These are phyloP conservation scores for Mormoops blainvillei DNA, from an alignment of 2,113 vertebrate species.

Conservation along the genomic window DNA sequence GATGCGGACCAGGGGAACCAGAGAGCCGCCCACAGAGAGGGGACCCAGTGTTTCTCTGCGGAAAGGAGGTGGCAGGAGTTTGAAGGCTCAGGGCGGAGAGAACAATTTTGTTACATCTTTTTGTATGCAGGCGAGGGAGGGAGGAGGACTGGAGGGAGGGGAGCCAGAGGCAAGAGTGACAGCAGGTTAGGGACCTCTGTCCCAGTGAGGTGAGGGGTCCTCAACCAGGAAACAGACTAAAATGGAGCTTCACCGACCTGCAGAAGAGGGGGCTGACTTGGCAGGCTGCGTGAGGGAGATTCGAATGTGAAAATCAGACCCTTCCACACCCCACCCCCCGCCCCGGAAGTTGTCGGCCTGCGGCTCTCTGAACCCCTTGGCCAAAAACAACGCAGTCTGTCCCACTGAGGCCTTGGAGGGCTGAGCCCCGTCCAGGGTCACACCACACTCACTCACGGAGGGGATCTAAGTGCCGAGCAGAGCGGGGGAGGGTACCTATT, in stretches of 20 bases:
- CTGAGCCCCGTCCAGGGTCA: background rate
- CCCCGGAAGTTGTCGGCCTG: background rate
- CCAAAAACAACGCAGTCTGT: background rate
- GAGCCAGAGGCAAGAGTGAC: background rate
- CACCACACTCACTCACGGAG: background rate
- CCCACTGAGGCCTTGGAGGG: background rate
- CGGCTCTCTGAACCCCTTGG: background rate
- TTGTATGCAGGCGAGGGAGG: background rate
- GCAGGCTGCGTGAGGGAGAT: background rate
- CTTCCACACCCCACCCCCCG: background rate
- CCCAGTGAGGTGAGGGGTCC: too few species aligned
- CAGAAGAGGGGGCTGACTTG: background rate
- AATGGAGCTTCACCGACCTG: background rate
- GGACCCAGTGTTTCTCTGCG: background rate
- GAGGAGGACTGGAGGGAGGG: background rate
- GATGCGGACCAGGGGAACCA: background rate
- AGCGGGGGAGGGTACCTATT: background rate
- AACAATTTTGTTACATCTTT: background rate
- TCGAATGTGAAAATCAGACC: background rate
- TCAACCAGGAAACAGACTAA: background rate
- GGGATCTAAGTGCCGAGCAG: background rate
- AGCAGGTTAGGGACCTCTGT: background rate
- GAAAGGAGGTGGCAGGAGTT: background rate
- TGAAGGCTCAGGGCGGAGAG: background rate
- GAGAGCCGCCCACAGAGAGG: background rate